phyloP scores from a whole-genome alignment of 2,113 vertebrate species.

The Pomatorhinus ruficollis region DNA sequence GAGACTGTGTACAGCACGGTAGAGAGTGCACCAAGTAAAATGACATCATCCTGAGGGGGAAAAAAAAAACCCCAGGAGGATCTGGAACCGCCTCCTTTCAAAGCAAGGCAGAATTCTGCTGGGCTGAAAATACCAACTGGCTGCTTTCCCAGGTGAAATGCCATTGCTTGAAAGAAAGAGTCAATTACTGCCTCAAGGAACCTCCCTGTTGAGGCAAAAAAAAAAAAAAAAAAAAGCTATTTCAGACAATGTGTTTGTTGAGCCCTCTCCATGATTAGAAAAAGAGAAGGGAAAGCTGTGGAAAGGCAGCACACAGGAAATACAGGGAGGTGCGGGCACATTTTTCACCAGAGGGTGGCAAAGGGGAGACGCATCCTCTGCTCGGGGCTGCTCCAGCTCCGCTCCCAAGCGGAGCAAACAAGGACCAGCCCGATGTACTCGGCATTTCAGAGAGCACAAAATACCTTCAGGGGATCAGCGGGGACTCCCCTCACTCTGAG shows the following conservation, averaged over 20 bases:
- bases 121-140: not conserved
- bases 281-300: not conserved
- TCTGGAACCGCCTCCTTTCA: not conserved
- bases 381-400: not conserved
- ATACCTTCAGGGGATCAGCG: not conserved
- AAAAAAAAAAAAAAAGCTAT: conserved; percentile 17
- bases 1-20: not conserved
- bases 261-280: not conserved
- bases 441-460: not conserved
- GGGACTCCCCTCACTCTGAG: not conserved
- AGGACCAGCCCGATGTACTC: not conserved
- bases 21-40: not conserved
- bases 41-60: not conserved
- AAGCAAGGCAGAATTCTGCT: not conserved
- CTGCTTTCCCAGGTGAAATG: conserved; percentile 21
- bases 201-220: not conserved
- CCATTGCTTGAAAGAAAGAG: not conserved
- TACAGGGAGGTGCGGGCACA: not conserved
- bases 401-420: not conserved
- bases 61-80: not conserved
- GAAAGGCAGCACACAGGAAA: not conserved
- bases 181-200: conserved; percentile 22
- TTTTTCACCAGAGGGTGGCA: not conserved
- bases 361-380: not conserved
- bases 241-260: not conserved